A percentile compares a stretch with the other conserved stretches of the same genome.
These are phyloP conservation scores for Habropoda laboriosa DNA, from an alignment of 1,140 invertebrate genomes.

Conservation along the genomic window DNA sequence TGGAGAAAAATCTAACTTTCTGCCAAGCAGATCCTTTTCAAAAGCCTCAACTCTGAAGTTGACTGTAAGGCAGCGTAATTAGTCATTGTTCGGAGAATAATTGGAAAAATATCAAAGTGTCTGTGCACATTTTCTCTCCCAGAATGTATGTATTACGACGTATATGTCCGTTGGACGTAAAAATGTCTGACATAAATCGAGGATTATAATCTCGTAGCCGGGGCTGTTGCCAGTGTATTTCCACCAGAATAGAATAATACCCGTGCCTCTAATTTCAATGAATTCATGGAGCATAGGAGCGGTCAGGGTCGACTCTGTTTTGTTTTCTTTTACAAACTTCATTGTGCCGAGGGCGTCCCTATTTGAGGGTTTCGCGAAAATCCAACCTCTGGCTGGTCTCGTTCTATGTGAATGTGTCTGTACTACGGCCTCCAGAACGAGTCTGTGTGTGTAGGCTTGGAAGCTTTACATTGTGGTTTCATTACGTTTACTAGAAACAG, in stretches of 20 bases:
- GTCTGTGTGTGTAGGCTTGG: background rate
- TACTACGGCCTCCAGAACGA: background rate
- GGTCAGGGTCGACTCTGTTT: background rate
- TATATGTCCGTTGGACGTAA: too few relatives aligned
- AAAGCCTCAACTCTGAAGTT: background rate
- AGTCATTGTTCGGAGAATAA: too few relatives aligned
- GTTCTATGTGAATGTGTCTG: background rate
- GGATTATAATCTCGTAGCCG: background rate
- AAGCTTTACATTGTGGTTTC: constrained; percentile 11
- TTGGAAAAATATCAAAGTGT: background rate
- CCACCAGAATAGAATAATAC: constrained; percentile 18
- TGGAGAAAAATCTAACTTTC: too few relatives aligned
- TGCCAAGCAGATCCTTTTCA: too few relatives aligned
- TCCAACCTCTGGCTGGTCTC: background rate
- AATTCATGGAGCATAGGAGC: background rate
- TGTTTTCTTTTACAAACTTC: constrained; percentile 20
- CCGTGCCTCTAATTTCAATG: constrained; percentile 17
- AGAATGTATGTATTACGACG: too few relatives aligned
- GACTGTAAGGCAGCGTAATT: too few relatives aligned
- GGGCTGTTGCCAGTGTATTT: background rate
- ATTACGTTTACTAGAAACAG: constrained; percentile 8
- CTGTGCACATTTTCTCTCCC: too few relatives aligned
- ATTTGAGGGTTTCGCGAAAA: background rate
- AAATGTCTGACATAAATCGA: constrained; percentile 22
- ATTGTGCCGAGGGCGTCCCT: background rate